Conservation (phyloP, 2,797 vertebrate species). For the Schizothorax lantsangensis region DNA sequence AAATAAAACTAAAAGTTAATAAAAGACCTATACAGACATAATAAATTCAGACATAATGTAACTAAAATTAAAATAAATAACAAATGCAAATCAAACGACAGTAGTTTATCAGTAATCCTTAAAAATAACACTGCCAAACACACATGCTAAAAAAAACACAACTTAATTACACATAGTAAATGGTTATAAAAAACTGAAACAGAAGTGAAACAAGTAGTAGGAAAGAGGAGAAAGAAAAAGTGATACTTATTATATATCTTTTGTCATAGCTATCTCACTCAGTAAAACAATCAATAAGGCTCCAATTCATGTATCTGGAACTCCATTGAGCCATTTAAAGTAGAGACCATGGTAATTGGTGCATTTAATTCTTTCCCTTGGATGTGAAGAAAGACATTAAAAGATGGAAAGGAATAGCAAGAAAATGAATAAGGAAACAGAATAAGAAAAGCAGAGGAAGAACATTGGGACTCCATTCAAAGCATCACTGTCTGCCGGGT, state of each 20-base stretch:
- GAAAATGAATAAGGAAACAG: constrained; percentile 20
- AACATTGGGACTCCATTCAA: constrained; percentile 40
- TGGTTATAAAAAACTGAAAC: no score
- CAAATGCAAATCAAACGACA: no score
- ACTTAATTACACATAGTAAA: no score
- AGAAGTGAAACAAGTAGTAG: no score
- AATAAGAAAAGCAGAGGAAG: constrained; percentile 24
- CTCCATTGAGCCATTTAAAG: constrained; percentile 58
- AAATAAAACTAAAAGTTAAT: no score
- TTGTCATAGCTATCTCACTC: constrained; percentile 81
- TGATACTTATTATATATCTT: constrained; percentile 67
- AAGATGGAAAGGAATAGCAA: neutral
- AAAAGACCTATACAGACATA: no score
- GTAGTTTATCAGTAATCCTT: no score
- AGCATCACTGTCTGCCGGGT: constrained; percentile 70
- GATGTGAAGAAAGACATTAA: constrained; percentile 19
- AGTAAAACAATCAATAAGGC: constrained; percentile 82
- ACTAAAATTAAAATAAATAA: no score
- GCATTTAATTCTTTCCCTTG: constrained; percentile 43
- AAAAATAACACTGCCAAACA: no score
- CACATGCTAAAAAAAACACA: no score
- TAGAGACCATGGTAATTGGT: constrained; percentile 44
- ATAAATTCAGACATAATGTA: no score
- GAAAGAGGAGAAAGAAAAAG: no score
- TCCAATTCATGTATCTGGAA: constrained; percentile 74